Percentiles rank a stretch among this genome's conserved stretches.
Conservation (phyloP, 2,888 invertebrate species). For the Lasioglossum pauxillum region DNA sequence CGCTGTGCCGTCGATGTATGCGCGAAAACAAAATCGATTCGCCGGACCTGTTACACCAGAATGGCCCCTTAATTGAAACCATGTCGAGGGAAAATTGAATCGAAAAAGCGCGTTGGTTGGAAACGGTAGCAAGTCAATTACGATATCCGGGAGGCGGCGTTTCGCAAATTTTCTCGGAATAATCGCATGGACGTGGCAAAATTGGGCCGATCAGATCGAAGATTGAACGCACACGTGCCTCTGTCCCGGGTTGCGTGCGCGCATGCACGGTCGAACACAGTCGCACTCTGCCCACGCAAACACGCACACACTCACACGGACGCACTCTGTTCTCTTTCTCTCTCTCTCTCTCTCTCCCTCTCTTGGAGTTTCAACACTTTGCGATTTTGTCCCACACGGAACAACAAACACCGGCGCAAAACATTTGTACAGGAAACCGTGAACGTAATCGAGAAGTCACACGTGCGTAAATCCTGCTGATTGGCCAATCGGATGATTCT, state of each 20-base stretch:
- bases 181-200: constrained; percentile 16
- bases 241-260: not conserved
- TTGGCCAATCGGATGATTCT: not conserved
- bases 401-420: not conserved
- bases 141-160: not conserved
- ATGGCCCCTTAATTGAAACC: not conserved
- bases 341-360: not conserved
- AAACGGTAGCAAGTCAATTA: not conserved
- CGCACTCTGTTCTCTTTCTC: not conserved
- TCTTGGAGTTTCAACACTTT: constrained; percentile 15
- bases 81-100: not conserved
- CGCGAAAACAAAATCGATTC: not conserved
- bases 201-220: constrained; percentile 28
- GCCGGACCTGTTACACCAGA: not conserved
- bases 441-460: not conserved
- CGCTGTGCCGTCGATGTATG: not conserved
- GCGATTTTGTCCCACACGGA: not conserved
- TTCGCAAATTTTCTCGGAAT: not conserved
- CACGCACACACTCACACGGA: not conserved
- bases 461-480: not conserved
- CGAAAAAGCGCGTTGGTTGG: not conserved
- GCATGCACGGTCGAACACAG: not conserved
- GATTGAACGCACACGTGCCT: constrained; percentile 13
- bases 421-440: not conserved
- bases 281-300: not conserved